Evolutionary conservation across 2,113 vertebrate genomes (phyloP), one percentile per base, ranked within the genome.

Genomic region (Oreocharis arfaki): DNA sequence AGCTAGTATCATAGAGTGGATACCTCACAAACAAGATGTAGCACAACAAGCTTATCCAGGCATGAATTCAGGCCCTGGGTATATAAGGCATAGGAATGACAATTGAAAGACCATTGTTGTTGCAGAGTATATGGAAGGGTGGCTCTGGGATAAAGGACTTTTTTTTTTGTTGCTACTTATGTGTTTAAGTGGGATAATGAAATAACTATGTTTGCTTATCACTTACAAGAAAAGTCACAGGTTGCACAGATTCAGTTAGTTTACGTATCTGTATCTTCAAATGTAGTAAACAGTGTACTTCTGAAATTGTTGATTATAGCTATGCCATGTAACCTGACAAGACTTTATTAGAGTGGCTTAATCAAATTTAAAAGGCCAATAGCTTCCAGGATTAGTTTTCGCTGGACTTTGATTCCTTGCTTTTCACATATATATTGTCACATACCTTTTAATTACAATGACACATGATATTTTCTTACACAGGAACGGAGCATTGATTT

Each of bases 131-230:
- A 9, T 39, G 44, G 42, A 84, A 77, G 13, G 13, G 16, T 56
- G 15, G 21, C 53, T 18, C 30, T 67, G 27, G 18, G 27, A 65
- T 56, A 94, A 76, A 52, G 28, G 16, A 63, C 59, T 39, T 39
- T 65, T n/a, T 3, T 24, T 71, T 84, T 56, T 33, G n/a, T 24
- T 63, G 28, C 13, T 70, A 10, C 6, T 55, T 24, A 61, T 6
- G 18, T 30, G 22, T 82, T 52, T 59, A 55, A 55, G 33, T 41
- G 39, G 46, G 15, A 20, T 67, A 59, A 79, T 55, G 23, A 84
- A 92, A 47, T 4, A 69, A 37, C 22, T 23, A 7, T 32, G 7
- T 49, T 14, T 0, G 0, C 24, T n/a, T 89, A 50, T 13, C 6
- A 56, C 10, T 68, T 67, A 59, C 30, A 86, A 44, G 7, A 73